A percentile compares a stretch with the other conserved stretches of the same genome.
These are phyloP conservation scores for Egretta garzetta DNA, from an alignment of 2,113 vertebrate species.

Conservation along the genomic window DNA sequence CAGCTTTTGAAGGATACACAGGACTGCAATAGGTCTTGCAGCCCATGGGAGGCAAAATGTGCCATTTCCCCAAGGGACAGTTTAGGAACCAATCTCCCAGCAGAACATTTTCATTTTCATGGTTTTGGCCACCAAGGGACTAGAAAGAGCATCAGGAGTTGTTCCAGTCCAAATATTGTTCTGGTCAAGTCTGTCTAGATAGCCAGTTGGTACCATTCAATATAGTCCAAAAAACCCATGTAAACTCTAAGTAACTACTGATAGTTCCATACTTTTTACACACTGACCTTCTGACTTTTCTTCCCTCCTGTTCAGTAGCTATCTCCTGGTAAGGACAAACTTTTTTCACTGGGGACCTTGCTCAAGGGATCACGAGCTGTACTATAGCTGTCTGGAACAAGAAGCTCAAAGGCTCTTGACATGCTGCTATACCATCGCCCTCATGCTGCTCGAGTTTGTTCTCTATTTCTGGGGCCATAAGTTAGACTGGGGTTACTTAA, in stretches of 20 bases:
- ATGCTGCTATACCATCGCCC: neutral
- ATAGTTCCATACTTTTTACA: neutral
- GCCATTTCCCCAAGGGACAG: neutral
- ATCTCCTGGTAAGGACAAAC: neutral
- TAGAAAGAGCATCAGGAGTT: neutral
- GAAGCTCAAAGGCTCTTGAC: neutral
- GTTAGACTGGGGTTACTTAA: neutral
- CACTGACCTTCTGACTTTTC: neutral
- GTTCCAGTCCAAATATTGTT: neutral
- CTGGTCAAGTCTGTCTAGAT: neutral
- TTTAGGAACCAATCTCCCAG: neutral
- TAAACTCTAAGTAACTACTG: neutral
- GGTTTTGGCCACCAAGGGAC: neutral
- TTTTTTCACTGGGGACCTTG: neutral
- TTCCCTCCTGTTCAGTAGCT: neutral
- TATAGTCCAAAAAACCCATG: neutral
- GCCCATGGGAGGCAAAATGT: neutral
- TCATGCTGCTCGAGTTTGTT: neutral
- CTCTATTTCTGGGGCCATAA: neutral
- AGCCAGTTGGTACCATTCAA: neutral
- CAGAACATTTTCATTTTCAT: neutral
- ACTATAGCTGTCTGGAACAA: neutral
- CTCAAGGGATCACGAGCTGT: neutral
- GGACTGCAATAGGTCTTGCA: neutral
- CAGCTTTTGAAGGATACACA: neutral